These are phyloP conservation scores for Chalcosyrphus nemorum DNA, from an alignment of 2,888 invertebrate genomes.

Conservation along the genomic window DNA sequence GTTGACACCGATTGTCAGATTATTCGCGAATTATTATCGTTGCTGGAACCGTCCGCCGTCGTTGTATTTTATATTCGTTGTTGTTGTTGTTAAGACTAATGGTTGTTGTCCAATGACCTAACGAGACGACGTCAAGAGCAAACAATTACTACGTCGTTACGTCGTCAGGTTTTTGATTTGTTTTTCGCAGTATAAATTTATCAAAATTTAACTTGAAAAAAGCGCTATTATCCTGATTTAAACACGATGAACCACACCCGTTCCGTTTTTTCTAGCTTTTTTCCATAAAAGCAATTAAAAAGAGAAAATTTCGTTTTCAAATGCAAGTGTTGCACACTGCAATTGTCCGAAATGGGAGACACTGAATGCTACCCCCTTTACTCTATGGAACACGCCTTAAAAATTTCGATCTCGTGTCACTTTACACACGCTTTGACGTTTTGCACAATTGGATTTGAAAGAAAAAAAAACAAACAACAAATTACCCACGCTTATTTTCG, in stretches of 20 bases:
- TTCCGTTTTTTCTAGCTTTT: constrained; percentile 14
- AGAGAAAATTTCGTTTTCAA: constrained; percentile 53
- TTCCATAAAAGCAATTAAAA: constrained; percentile 32
- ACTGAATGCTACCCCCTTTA: constrained; percentile 25
- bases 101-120: constrained; percentile 63
- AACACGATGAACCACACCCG: constrained; percentile 52
- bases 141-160: constrained; percentile 59
- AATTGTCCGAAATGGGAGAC: constrained; percentile 36
- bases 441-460: constrained; percentile 30
- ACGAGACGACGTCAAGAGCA: constrained; percentile 53
- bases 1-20: constrained; percentile 58
- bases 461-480: too few species aligned
- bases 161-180: constrained; percentile 23
- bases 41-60: constrained; percentile 27
- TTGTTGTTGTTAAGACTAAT: constrained; percentile 20
- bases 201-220: constrained; percentile 23
- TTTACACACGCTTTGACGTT: constrained; percentile 29
- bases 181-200: constrained; percentile 12
- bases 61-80: constrained; percentile 14
- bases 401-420: constrained; percentile 60
- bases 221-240: constrained; percentile 23
- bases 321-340: constrained; percentile 66
- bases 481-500: neutral
- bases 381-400: constrained; percentile 64
- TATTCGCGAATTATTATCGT: constrained; percentile 54